phyloP scores from a whole-genome alignment of 1,140 invertebrate species.

The Stenopsyche tienmushanensis region DNA sequence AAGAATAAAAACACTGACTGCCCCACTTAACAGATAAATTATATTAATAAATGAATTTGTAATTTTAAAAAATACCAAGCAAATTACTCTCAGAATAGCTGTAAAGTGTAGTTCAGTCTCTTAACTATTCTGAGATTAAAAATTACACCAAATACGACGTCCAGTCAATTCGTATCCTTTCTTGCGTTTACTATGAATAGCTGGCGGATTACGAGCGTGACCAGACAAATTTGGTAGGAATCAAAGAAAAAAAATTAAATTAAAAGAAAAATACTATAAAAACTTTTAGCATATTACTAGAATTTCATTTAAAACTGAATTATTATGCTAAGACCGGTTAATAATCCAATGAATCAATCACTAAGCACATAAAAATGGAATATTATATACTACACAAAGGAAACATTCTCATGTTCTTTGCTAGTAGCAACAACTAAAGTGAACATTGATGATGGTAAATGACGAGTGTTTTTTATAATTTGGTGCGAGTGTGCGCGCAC shows the following conservation, averaged over 20 bases:
- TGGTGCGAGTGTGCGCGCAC: too few species aligned
- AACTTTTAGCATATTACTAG: conserved; percentile 2
- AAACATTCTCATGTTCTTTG: too few species aligned
- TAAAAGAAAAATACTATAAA: neutral
- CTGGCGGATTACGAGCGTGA: neutral
- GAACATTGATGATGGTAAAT: too few species aligned
- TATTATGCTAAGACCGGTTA: neutral
- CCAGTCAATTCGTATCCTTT: neutral
- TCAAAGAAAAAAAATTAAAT: neutral
- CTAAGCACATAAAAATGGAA: neutral
- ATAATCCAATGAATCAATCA: neutral
- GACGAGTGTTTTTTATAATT: too few species aligned
- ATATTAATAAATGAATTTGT: neutral
- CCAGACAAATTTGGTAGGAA: conserved; percentile 7
- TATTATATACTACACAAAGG: neutral
- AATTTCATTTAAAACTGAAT: neutral
- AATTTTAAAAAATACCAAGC: conserved; percentile 8
- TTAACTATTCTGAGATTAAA: conserved; percentile 16
- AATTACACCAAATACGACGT: neutral
- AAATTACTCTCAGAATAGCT: conserved; percentile 22
- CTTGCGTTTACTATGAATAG: neutral
- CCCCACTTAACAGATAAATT: conserved; percentile 1
- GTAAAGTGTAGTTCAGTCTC: conserved; percentile 36
- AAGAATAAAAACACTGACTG: neutral
- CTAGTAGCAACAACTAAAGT: too few species aligned